Conservation (phyloP, 2,888 invertebrate genomes). For the Sphaerolaimus hirsutus region DNA sequence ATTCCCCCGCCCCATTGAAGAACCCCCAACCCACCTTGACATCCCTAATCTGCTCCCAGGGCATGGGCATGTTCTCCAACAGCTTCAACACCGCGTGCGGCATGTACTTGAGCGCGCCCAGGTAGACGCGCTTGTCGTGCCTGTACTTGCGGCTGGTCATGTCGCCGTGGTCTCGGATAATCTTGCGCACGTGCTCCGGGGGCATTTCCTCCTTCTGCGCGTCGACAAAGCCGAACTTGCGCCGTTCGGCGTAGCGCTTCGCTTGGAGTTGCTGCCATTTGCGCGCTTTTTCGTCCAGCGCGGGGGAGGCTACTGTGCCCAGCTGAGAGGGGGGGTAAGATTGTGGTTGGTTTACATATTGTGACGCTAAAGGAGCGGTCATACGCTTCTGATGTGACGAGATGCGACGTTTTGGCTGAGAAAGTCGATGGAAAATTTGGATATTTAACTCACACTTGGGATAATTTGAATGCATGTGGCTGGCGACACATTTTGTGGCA, state of each 20-base stretch:
- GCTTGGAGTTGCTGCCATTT: slow-evolving; percentile 97
- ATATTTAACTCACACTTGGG: no score
- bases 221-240: slow-evolving; percentile 94
- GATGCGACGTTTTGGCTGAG: no score
- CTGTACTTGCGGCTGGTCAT: slow-evolving; percentile 97
- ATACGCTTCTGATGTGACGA: no score
- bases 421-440: no score
- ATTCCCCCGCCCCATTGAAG: not conserved
- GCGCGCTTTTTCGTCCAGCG: slow-evolving; percentile 17
- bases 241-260: slow-evolving; percentile 89
- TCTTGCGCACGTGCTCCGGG: slow-evolving; percentile 92
- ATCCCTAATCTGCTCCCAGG: slow-evolving; percentile 98
- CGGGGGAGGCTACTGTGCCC: no score
- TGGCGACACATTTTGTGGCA: no score
- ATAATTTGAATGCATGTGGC: no score
- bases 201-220: slow-evolving; percentile 99
- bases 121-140: slow-evolving; percentile 90
- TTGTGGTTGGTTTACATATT: no score
- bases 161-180: slow-evolving; percentile 94
- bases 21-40: slow-evolving; percentile 41
- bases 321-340: no score
- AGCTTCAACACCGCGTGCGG: slow-evolving; percentile 97
- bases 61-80: slow-evolving; percentile 99
- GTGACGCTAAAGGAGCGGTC: no score
- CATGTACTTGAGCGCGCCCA: slow-evolving; percentile 96